phyloP scores from a whole-genome alignment of 2,888 invertebrate species.

The Parelbella ahira region DNA sequence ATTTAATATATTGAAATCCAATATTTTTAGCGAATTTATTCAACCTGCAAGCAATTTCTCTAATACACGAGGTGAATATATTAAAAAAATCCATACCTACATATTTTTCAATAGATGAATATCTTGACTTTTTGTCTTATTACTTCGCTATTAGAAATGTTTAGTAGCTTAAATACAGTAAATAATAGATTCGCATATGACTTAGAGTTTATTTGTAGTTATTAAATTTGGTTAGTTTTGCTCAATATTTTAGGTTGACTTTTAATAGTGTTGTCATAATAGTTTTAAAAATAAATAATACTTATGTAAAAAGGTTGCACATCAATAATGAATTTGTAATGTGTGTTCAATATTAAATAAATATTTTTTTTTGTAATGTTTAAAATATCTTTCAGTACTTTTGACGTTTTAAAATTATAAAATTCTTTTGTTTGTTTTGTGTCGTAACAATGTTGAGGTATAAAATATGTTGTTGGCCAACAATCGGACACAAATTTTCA shows the following conservation, averaged over 20 bases:
- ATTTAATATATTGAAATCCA: constrained; percentile 18
- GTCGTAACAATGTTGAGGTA: too few relatives aligned
- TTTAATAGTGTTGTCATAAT: constrained; percentile 17
- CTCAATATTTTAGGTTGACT: constrained; percentile 30
- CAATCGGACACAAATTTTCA: too few relatives aligned
- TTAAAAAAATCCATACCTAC: too few relatives aligned
- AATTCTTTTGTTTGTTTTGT: too few relatives aligned
- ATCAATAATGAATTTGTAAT: too few relatives aligned
- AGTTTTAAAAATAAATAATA: constrained; percentile 4
- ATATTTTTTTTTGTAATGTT: too few relatives aligned
- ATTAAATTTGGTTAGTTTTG: constrained; percentile 28
- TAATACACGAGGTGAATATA: too few relatives aligned
- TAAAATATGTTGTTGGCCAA: too few relatives aligned
- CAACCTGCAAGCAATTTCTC: constrained; percentile 1
- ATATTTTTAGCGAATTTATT: constrained; percentile 20
- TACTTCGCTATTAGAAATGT: constrained; percentile 5
- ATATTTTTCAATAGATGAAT: constrained; percentile 15
- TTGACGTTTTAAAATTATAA: too few relatives aligned
- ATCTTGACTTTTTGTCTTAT: background rate
- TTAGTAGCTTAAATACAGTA: constrained; percentile 4
- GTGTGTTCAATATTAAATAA: too few relatives aligned
- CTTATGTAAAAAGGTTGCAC: constrained; percentile 14
- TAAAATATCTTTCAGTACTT: too few relatives aligned
- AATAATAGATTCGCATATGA: constrained; percentile 3
- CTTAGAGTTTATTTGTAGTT: constrained; percentile 12